Evolutionary conservation across 1,140 invertebrate species (phyloP).

Genomic region (Eumaeus atala): DNA sequence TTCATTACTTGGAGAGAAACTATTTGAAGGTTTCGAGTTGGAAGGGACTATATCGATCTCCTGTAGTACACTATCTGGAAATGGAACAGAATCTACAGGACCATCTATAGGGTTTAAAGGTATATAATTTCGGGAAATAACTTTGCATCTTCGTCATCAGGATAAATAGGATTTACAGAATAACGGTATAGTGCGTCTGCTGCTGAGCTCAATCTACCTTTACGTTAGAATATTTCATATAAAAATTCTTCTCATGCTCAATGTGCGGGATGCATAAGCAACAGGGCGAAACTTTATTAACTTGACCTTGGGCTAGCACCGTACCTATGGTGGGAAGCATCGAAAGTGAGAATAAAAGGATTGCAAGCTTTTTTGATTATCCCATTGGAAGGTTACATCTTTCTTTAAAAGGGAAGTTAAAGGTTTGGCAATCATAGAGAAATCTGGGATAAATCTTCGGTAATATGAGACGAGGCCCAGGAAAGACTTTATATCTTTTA

Average conservation of each 20-base stretch:
- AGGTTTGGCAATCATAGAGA: constrained; percentile 36
- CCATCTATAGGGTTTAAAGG: background rate
- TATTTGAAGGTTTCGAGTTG: background rate
- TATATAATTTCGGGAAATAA: background rate
- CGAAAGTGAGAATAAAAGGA: background rate
- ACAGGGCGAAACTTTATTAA: constrained; percentile 37
- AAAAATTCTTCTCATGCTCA: constrained; percentile 21
- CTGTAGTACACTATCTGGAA: background rate
- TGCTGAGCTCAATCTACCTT: constrained; percentile 17
- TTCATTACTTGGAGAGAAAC: background rate
- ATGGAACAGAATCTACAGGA: background rate
- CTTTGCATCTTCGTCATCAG: constrained; percentile 3
- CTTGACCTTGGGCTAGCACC: constrained; percentile 42
- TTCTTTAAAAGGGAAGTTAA: constrained; percentile 30
- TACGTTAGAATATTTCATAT: constrained; percentile 17
- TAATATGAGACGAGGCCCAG: constrained; percentile 47
- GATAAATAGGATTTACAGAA: constrained; percentile 15
- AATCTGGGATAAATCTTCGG: constrained; percentile 43
- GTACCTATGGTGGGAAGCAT: constrained; percentile 34
- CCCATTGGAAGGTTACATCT: constrained; percentile 18
- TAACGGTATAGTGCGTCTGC: constrained; percentile 20
- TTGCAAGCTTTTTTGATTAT: constrained; percentile 23
- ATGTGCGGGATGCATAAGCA: constrained; percentile 24
- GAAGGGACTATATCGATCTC: background rate
- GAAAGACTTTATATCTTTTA: constrained; percentile 40